phyloP scores from a whole-genome alignment of 2,888 invertebrate genomes.

The Gasteruption jaculator region DNA sequence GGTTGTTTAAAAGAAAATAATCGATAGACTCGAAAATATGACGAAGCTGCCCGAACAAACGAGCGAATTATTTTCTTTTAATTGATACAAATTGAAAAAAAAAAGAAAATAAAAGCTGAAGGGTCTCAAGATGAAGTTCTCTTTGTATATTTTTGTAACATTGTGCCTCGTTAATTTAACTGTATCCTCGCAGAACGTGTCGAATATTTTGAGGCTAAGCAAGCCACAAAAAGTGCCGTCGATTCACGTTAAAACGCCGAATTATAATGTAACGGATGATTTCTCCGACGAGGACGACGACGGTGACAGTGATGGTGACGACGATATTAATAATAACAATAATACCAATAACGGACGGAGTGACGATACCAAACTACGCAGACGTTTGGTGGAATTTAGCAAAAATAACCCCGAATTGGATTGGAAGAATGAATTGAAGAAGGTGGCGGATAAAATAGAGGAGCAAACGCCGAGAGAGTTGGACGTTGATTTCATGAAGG shows the following conservation, averaged over 20 bases:
- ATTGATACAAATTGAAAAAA: too few relatives aligned
- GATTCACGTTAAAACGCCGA: conserved; percentile 8
- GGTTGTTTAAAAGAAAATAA: too few relatives aligned
- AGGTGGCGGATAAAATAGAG: conserved; percentile 29
- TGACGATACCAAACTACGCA: conserved; percentile 16
- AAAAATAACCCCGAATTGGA: conserved; percentile 46
- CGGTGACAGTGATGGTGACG: background rate
- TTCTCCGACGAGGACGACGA: conserved; percentile 11
- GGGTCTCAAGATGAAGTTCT: too few relatives aligned
- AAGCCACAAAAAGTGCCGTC: conserved; percentile 23
- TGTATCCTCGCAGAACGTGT: too few relatives aligned
- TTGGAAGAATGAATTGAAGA: conserved; percentile 41
- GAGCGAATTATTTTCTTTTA: too few relatives aligned
- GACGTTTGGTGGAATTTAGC: conserved; percentile 33
- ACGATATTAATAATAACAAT: background rate
- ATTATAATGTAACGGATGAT: conserved; percentile 23
- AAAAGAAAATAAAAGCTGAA: too few relatives aligned
- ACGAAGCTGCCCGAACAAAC: too few relatives aligned
- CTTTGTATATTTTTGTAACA: too few relatives aligned
- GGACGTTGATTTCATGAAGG: conserved; percentile 44
- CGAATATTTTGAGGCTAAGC: conserved; percentile 35
- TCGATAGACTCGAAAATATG: too few relatives aligned
- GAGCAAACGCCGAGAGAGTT: conserved; percentile 27
- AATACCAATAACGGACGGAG: conserved; percentile 1
- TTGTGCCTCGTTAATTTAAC: too few relatives aligned